Conservation (phyloP, 2,797 vertebrate species). For the Sphaeramia orbicularis region DNA sequence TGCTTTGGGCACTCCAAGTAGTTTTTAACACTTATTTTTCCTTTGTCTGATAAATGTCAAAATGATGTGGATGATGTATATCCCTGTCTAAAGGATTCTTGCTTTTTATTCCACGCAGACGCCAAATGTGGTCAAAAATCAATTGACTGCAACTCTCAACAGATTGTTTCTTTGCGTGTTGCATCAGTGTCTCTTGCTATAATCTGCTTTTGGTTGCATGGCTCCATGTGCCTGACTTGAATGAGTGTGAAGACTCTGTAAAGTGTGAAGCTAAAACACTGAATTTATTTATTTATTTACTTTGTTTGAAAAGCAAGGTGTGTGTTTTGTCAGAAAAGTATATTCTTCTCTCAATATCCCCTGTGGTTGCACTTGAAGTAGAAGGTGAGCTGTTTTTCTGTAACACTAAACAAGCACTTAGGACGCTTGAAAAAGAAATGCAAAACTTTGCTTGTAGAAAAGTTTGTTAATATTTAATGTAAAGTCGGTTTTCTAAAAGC, state of each 20-base stretch:
- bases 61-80: constrained; percentile 34
- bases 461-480: background rate
- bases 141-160: constrained; percentile 30
- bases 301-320: background rate
- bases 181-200: constrained; percentile 14
- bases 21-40: constrained; percentile 38
- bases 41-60: constrained; percentile 68
- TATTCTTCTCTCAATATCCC: background rate
- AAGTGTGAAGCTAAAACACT: constrained; percentile 1
- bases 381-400: constrained; percentile 5
- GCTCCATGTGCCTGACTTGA: constrained; percentile 18
- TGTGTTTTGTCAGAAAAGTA: no score
- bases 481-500: background rate
- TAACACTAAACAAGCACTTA: background rate
- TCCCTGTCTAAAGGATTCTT: constrained; percentile 63
- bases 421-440: background rate
- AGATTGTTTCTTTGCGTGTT: constrained; percentile 18
- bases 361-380: background rate
- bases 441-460: background rate
- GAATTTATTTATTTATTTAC: background rate
- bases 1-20: constrained; percentile 44
- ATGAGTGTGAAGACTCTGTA: background rate
- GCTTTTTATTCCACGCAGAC: constrained; percentile 55
- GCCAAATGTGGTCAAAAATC: constrained; percentile 38
- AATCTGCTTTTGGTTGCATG: constrained; percentile 43